A percentile compares a stretch with the other conserved stretches of the same genome.
phyloP scores from a whole-genome alignment of 2,888 invertebrate species.

The Himalopsyche japonica region DNA sequence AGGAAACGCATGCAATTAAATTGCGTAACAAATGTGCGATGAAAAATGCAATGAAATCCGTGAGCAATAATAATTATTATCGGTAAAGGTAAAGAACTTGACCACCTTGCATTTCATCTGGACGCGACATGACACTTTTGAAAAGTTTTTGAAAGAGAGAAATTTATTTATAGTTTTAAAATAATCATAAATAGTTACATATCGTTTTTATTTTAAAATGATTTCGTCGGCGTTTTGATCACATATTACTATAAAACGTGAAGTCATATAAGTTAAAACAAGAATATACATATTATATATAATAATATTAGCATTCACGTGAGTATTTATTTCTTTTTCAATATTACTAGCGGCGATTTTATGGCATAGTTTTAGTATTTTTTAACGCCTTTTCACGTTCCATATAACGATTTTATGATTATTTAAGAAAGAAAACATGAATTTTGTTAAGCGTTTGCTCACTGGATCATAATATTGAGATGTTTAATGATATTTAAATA shows the following conservation, averaged over 20 bases:
- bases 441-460: not conserved
- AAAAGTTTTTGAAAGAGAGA: not conserved
- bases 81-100: not conserved
- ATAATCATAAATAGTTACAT: not conserved
- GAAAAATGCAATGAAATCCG: conserved; percentile 12
- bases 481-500: not conserved
- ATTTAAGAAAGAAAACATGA: not conserved
- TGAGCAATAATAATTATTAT: not conserved
- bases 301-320: not conserved
- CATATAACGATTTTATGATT: not conserved
- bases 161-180: not conserved
- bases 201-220: not conserved
- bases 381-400: not conserved
- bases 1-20: conserved; percentile 34
- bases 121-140: not conserved
- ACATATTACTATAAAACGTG: not conserved
- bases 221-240: not conserved
- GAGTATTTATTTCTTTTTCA: not conserved
- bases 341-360: not conserved
- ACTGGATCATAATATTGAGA: not conserved
- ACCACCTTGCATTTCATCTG: not conserved
- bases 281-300: too few species aligned
- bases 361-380: not conserved
- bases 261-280: not conserved
- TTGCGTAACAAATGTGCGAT: conserved; percentile 24